A percentile compares a stretch with the other conserved stretches of the same genome.
phyloP scores from a whole-genome alignment of 2,888 invertebrate species.

The Eilema caniola region DNA sequence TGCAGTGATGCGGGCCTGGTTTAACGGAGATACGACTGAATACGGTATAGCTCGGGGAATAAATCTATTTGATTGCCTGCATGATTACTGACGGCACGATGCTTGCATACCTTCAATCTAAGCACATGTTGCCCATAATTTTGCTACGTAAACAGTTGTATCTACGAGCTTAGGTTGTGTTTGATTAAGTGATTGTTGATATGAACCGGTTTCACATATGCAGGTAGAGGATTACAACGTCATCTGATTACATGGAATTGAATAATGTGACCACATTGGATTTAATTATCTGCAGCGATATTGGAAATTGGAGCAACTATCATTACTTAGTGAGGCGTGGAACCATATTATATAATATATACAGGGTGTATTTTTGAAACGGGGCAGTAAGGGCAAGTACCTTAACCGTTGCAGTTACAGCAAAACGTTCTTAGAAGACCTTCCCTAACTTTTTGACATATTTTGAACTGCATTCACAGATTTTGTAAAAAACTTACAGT shows the following conservation, averaged over 20 bases:
- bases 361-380: no score
- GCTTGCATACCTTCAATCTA: slow-evolving; percentile 40
- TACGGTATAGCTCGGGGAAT: slow-evolving; percentile 49
- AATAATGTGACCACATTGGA: no score
- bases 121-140: slow-evolving; percentile 42
- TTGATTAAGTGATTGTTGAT: background rate
- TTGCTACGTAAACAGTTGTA: slow-evolving; percentile 32
- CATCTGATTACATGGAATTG: background rate
- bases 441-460: no score
- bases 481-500: no score
- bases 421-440: no score
- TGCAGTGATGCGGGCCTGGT: slow-evolving; percentile 16
- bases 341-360: no score
- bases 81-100: slow-evolving; percentile 47
- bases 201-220: background rate
- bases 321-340: no score
- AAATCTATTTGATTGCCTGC: slow-evolving; percentile 65
- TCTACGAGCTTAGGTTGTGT: background rate
- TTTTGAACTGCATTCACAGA: no score
- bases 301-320: no score
- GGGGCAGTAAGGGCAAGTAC: no score
- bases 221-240: background rate
- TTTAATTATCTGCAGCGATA: no score
- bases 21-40: slow-evolving; percentile 26
- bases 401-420: no score